A percentile compares a stretch with the other conserved stretches of the same genome.
Conservation (phyloP, 2,888 invertebrate genomes). For the Plutella xylostella region DNA sequence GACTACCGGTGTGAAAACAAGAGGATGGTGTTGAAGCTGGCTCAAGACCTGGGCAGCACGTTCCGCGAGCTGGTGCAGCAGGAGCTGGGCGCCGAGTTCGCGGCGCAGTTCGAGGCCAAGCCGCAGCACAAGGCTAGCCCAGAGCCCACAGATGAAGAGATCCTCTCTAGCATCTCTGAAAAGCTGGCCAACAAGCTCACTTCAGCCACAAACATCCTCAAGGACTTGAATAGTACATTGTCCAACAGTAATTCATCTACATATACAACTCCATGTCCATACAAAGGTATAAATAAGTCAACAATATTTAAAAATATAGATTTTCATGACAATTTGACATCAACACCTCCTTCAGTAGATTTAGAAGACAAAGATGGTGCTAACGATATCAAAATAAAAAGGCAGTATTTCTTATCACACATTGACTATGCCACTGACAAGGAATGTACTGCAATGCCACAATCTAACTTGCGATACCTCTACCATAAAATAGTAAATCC, state of each 20-base stretch:
- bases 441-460: constrained; percentile 51
- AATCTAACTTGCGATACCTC: constrained; percentile 52
- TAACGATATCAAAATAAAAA: constrained; percentile 60
- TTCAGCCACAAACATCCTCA: neutral
- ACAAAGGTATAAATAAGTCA: neutral
- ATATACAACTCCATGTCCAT: neutral
- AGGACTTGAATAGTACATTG: neutral
- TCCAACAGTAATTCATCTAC: neutral
- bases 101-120: constrained; percentile 23
- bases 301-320: neutral
- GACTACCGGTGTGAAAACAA: no score
- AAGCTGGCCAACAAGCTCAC: neutral
- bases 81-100: constrained; percentile 53
- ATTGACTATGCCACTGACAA: constrained; percentile 58
- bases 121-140: no score
- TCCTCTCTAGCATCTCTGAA: neutral
- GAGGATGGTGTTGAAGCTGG: constrained; percentile 41
- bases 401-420: constrained; percentile 57
- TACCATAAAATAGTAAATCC: constrained; percentile 60
- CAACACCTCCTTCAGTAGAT: neutral
- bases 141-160: neutral
- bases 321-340: neutral
- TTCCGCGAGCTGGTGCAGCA: constrained; percentile 52
- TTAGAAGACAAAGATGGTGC: constrained; percentile 23
- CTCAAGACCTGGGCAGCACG: constrained; percentile 42